phyloP scores from a whole-genome alignment of 2,888 invertebrate species.

The Pandemis heparana region DNA sequence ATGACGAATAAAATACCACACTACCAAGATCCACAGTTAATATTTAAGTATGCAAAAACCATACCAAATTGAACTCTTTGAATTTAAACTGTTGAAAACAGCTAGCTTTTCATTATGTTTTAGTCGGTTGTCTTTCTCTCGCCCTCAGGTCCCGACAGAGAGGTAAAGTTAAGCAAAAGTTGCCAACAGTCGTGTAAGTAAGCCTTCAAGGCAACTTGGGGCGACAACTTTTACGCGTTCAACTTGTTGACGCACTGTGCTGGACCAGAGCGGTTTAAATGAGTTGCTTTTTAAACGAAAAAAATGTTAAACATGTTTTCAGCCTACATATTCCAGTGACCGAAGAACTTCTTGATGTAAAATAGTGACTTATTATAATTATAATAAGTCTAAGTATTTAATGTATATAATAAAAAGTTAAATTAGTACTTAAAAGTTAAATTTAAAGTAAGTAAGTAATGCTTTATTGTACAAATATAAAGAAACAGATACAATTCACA shows the following conservation, averaged over 20 bases:
- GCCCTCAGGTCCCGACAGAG: conserved; percentile 14
- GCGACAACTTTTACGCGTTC: conserved; percentile 16
- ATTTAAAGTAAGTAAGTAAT: too few species aligned
- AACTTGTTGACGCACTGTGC: conserved; percentile 5
- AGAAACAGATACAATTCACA: too few species aligned
- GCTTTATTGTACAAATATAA: too few species aligned
- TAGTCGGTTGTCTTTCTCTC: conserved; percentile 2
- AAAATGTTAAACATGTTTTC: too few species aligned
- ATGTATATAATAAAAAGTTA: too few species aligned
- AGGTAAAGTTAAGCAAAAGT: conserved; percentile 13
- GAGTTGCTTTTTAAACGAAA: neutral
- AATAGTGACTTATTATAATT: too few species aligned
- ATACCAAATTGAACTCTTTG: neutral
- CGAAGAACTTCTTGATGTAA: too few species aligned
- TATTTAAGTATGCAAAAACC: neutral
- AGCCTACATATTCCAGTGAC: neutral
- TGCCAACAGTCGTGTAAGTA: conserved; percentile 22
- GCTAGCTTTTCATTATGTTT: neutral
- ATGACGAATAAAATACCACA: too few species aligned
- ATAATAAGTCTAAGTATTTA: too few species aligned
- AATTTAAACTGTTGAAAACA: neutral
- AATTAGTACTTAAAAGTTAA: too few species aligned
- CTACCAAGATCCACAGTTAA: too few species aligned
- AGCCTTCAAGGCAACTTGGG: conserved; percentile 14
- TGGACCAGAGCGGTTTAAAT: neutral